These are phyloP conservation scores for Gymnoscopelus microlampas DNA, from an alignment of 2,797 vertebrate species.

Conservation along the genomic window DNA sequence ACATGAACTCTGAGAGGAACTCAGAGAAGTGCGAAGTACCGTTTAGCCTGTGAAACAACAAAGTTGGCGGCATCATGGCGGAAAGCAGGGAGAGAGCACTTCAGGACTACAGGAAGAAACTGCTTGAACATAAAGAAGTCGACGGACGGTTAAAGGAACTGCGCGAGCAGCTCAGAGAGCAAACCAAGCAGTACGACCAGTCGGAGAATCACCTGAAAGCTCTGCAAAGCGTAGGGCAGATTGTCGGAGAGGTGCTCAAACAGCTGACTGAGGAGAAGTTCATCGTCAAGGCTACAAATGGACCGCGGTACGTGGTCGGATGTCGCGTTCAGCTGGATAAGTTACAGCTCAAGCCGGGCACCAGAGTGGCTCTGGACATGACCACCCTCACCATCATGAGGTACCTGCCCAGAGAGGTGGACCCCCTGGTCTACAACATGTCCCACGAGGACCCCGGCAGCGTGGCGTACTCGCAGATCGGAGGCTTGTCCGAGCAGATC, in stretches of 20 bases:
- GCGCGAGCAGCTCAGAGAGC: conserved; percentile 95
- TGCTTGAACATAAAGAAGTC: conserved; percentile 97
- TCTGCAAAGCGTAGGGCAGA: conserved; percentile 95
- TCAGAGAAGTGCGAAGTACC: no score
- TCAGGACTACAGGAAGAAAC: conserved; percentile 96
- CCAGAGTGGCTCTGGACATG: conserved; percentile 98
- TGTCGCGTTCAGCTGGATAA: conserved; percentile 95
- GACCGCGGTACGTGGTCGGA: conserved; percentile 93
- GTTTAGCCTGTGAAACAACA: no score
- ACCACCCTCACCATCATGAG: conserved; percentile 99
- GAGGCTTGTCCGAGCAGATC: conserved; percentile 95
- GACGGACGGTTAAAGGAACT: conserved; percentile 95
- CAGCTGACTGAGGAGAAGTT: conserved; percentile 98
- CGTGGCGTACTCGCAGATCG: conserved; percentile 96
- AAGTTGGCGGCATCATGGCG: conserved; percentile 85
- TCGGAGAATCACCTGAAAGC: conserved; percentile 98
- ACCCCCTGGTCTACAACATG: conserved; percentile 98
- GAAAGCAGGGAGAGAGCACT: conserved; percentile 93
- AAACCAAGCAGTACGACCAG: conserved; percentile 99
- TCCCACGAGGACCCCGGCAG: conserved; percentile 96
- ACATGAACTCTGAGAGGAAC: no score
- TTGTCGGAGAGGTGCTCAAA: conserved; percentile 97
- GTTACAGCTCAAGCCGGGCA: conserved; percentile 96
- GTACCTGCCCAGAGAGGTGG: conserved; percentile 95
- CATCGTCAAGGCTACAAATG: conserved; percentile 94